These are phyloP conservation scores for Tethea ocularis DNA, from an alignment of 2,888 invertebrate genomes.

Conservation along the genomic window DNA sequence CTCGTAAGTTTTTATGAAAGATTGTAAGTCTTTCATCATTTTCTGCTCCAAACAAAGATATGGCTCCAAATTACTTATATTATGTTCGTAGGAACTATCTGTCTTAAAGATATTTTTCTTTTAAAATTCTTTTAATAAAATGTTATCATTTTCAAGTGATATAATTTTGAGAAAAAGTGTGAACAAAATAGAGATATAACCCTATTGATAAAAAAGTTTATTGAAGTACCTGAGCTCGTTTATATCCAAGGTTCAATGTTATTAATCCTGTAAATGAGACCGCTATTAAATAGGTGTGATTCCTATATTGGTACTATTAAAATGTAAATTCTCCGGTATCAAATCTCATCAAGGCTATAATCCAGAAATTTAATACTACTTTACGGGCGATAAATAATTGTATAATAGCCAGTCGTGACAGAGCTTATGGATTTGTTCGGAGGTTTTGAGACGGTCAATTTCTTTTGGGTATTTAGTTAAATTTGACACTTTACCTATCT, in stretches of 20 bases:
- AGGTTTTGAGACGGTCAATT: conserved; percentile 38
- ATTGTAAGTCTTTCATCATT: neutral
- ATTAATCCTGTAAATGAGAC: conserved; percentile 37
- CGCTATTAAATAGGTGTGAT: conserved; percentile 47
- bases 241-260: conserved; percentile 18
- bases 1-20: neutral
- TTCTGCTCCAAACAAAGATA: too few species aligned
- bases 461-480: conserved; percentile 40
- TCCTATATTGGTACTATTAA: conserved; percentile 56
- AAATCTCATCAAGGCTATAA: conserved; percentile 61
- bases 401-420: conserved; percentile 53
- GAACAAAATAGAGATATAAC: conserved; percentile 16
- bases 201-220: conserved; percentile 29
- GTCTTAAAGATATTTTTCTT: too few species aligned
- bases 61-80: too few species aligned
- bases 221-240: conserved; percentile 18
- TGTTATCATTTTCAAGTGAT: neutral
- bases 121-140: too few species aligned
- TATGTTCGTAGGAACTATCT: too few species aligned
- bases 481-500: conserved; percentile 50
- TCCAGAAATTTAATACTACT: conserved; percentile 60
- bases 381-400: conserved; percentile 62
- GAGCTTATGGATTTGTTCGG: conserved; percentile 38
- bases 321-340: conserved; percentile 65
- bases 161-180: neutral